Base-by-base conservation (phyloP, 2,888 invertebrate genomes). In the Oligia latruncula region DNA sequence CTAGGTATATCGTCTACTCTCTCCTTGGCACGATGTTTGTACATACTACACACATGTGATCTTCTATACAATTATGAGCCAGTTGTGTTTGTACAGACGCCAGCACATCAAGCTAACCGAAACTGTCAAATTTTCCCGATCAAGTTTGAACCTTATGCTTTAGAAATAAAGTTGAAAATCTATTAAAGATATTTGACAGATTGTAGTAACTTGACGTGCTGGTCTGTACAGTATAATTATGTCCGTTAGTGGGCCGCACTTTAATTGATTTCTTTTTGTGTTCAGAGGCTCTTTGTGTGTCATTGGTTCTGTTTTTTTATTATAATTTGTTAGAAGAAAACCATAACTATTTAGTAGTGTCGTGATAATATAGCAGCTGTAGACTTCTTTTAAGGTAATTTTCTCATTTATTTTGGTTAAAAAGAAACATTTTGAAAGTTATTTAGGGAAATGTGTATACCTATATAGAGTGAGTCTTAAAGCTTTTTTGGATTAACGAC, bases 41-140 rank as follows among this genome's bases (percentile, higher is more conserved):
- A 65, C 68, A 87, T 17, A 79, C 52, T 68, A 74, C 77, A 77
- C 81, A 77, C 81, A 80, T 80, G 76, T 84, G 87, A 87, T 87
- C 70, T 84, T 80, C 80, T 68, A 85, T 84, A 77, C 67, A 85
- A 71, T 85, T 62, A 55, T 81, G 77, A 49, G 29, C 81, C 85
- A 87, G 29, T 74, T 77, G 72, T 85, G 74, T 85, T 87, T 85
- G 81, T 52, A 72, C 68, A 74, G 60, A 29, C 29, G 29, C 29
- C 29, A 29, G 29, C 29, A 29, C 29, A 29, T 29, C 29, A 29
- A 29, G 29, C 29, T 29, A 29, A 1, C 29, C 29, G 29, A 29
- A 29, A 29, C 29, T 29, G 29, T 29, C 29, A 29, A 29, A 29
- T 29, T 29, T 29, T 29, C 29, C 29, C 29, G 29, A 29, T 29